These are phyloP conservation scores for Hydrolagus colliei DNA, from an alignment of 2,797 vertebrate genomes.

Conservation along the genomic window DNA sequence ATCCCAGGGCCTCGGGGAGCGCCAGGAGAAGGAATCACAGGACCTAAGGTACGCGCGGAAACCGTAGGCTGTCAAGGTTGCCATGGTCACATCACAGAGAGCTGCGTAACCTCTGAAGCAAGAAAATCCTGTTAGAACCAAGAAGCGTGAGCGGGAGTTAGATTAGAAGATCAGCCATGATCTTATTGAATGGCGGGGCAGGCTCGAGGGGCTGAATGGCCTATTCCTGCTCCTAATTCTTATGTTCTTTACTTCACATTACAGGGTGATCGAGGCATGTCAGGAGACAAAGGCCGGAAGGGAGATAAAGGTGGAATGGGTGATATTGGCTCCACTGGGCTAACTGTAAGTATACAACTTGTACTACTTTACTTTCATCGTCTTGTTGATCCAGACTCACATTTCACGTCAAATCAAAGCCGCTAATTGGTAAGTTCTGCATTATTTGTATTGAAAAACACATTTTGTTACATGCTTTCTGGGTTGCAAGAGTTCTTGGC, in stretches of 20 bases:
- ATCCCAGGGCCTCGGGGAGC: slow-evolving; percentile 76
- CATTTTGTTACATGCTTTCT: neutral
- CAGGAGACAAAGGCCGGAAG: slow-evolving; percentile 73
- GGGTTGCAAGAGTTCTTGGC: neutral
- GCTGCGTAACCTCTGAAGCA: too few species aligned
- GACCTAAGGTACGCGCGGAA: slow-evolving; percentile 64
- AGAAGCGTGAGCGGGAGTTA: too few species aligned
- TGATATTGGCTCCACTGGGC: slow-evolving; percentile 67
- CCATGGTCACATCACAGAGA: too few species aligned
- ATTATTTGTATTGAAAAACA: slow-evolving; percentile 6
- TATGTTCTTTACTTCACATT: slow-evolving; percentile 8
- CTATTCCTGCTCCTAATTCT: too few species aligned
- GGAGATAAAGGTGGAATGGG: slow-evolving; percentile 71
- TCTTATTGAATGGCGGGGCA: too few species aligned
- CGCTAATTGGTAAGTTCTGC: neutral
- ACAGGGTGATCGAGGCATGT: slow-evolving; percentile 73
- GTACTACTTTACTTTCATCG: neutral
- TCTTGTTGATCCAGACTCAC: neutral
- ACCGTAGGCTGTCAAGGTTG: too few species aligned
- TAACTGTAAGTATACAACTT: slow-evolving; percentile 57
- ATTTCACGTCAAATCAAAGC: neutral
- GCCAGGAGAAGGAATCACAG: slow-evolving; percentile 73
- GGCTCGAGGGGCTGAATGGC: too few species aligned
- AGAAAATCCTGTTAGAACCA: too few species aligned
- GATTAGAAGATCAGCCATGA: too few species aligned